phyloP scores from a whole-genome alignment of 2,797 vertebrate species.

The Anniella stebbinsi region DNA sequence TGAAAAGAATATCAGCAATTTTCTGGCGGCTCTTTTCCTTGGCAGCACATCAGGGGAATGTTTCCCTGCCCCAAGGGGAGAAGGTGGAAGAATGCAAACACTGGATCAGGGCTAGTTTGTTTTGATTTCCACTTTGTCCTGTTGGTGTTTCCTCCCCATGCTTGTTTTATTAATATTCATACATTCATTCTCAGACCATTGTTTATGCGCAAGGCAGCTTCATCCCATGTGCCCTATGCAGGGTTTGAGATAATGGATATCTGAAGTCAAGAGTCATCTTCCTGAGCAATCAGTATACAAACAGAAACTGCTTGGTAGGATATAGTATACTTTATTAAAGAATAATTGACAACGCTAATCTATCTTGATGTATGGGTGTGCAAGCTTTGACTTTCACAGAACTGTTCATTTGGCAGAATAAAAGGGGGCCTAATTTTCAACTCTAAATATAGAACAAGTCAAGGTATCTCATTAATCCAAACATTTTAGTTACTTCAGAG shows the following conservation, averaged over 20 bases:
- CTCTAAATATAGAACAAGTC: no score
- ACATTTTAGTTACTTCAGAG: not conserved
- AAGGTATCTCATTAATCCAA: not conserved
- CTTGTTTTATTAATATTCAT: constrained; percentile 34
- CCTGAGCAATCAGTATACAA: not conserved
- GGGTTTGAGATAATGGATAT: not conserved
- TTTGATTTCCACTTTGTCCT: constrained; percentile 48
- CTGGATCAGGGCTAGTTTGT: constrained; percentile 14
- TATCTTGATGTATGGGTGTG: not conserved
- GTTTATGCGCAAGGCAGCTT: not conserved
- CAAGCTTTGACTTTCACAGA: not conserved
- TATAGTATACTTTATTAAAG: not conserved
- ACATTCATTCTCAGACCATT: constrained; percentile 24
- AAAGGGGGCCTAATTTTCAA: not conserved
- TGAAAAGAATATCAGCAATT: constrained; percentile 71
- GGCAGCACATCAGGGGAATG: constrained; percentile 45
- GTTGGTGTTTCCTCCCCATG: constrained; percentile 49
- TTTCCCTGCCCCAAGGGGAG: constrained; percentile 22
- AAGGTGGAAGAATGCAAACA: constrained; percentile 31
- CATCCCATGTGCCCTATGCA: not conserved
- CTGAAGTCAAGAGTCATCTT: not conserved
- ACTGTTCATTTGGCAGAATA: not conserved
- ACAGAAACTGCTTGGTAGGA: not conserved
- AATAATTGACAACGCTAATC: not conserved
- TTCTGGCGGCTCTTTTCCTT: constrained; percentile 67